phyloP scores from a whole-genome alignment of 2,113 vertebrate genomes.

The Xerus inauris region DNA sequence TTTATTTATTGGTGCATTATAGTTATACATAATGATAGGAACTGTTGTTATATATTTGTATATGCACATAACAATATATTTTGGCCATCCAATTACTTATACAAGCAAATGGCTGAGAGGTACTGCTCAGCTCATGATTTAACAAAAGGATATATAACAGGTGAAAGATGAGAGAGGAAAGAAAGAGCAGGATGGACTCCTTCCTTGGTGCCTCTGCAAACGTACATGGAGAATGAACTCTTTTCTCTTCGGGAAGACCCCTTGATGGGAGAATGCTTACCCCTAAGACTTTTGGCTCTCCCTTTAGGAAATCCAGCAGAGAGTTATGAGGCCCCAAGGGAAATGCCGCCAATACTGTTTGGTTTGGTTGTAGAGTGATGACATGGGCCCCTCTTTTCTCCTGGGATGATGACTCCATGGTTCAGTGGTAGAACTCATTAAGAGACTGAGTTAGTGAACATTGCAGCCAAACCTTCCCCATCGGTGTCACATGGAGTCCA shows the following conservation, averaged over 20 bases:
- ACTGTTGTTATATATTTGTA: no score
- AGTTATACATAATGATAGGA: no score
- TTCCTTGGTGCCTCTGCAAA: not conserved
- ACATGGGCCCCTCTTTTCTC: not conserved
- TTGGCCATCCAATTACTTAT: not conserved
- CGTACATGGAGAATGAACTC: not conserved
- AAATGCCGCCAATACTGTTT: slow-evolving; percentile 45
- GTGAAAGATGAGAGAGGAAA: not conserved
- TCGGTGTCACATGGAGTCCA: slow-evolving; percentile 29
- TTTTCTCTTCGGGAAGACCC: not conserved
- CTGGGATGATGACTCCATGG: slow-evolving; percentile 44
- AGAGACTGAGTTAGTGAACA: not conserved
- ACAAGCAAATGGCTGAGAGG: not conserved
- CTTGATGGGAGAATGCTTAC: slow-evolving; percentile 54
- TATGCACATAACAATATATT: no score
- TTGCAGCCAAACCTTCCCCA: not conserved
- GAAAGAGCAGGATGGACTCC: not conserved
- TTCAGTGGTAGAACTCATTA: not conserved
- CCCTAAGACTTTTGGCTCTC: slow-evolving; percentile 73
- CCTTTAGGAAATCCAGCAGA: slow-evolving; percentile 69
- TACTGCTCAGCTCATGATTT: not conserved
- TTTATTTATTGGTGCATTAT: no score
- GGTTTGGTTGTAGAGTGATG: not conserved
- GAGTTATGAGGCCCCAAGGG: slow-evolving; percentile 61
- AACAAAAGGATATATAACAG: not conserved